phyloP scores from a whole-genome alignment of 2,797 vertebrate species.

The Rhabdophis nuchalis region DNA sequence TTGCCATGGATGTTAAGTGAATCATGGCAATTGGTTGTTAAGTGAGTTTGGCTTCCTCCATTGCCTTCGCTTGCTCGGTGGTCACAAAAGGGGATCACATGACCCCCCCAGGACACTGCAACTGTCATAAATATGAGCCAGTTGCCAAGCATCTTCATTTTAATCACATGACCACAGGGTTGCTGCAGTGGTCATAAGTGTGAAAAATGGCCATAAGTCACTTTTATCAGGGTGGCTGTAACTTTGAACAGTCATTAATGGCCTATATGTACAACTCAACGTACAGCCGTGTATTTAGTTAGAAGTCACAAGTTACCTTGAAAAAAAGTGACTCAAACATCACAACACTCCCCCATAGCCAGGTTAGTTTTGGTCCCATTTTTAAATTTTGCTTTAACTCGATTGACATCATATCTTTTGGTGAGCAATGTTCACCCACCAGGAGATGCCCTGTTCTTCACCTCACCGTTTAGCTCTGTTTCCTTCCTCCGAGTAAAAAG shows the following conservation, averaged over 20 bases:
- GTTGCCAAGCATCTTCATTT: background rate
- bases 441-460: conserved; percentile 39
- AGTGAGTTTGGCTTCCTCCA: background rate
- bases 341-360: background rate
- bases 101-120: too few species aligned
- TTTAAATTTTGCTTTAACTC: conserved; percentile 3
- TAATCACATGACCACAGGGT: too few species aligned
- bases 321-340: background rate
- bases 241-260: background rate
- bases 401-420: conserved; percentile 51
- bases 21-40: too few species aligned
- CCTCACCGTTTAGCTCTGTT: background rate
- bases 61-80: too few species aligned
- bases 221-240: background rate
- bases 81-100: too few species aligned
- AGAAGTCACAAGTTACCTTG: too few species aligned
- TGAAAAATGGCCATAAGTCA: background rate
- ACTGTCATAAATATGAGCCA: background rate
- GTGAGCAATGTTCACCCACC: conserved; percentile 22
- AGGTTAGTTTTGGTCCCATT: background rate
- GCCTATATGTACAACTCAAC: background rate
- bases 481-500: conserved; percentile 31
- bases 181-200: too few species aligned
- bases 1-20: too few species aligned
- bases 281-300: background rate